Evolutionary conservation across 2,113 vertebrate species (phyloP), one percentile per base, ranked within the genome.

Genomic region (Cyanoderma ruficeps): DNA sequence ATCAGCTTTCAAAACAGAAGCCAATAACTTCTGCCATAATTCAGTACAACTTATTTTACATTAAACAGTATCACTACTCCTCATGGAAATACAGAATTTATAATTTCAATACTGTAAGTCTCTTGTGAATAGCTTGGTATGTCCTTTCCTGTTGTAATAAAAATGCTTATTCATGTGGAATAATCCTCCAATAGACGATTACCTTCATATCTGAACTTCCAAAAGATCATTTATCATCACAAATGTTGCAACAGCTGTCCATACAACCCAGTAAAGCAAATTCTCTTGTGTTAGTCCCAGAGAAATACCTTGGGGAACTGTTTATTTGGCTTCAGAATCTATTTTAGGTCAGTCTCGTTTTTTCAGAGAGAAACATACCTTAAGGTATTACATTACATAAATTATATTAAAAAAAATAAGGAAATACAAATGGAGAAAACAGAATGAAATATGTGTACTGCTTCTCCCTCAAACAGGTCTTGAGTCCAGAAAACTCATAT

Each of bases 221-320:
- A 67, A 15, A 81, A 93, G 47, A 77, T 90, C 56, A 83, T 35
- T 57, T 37, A 83, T 37, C 61, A 92, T 84, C 74, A 91, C 59
- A 93, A 90, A 75, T 44, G 21, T 92, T 94, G 71, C 84, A 96
- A 94, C 74, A 96, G 83, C 86, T 96, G 72, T 86, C 68, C 64
- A 79, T 47, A 92, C 60, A 95, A 74, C 10, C 8, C 42, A 59
- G 35, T 22, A 96, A 77, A 83, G 60, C 41, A 93, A 71, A 88
- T 88, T 64, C 24, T 72, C 64, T 88, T 90, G 23, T 55, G 68
- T 15, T 71, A 83, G 24, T 64, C 39, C 15, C 60, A 67, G 25
- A 94, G 19, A 92, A 94, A 74, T 63, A 77, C 35, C 63, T 59
- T 70, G 41, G 49, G 88, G 56, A 94, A 88, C 28, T 68, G n/a